These are phyloP conservation scores for Pyrgilauda ruficollis DNA, from an alignment of 2,113 vertebrate species.

Conservation along the genomic window DNA sequence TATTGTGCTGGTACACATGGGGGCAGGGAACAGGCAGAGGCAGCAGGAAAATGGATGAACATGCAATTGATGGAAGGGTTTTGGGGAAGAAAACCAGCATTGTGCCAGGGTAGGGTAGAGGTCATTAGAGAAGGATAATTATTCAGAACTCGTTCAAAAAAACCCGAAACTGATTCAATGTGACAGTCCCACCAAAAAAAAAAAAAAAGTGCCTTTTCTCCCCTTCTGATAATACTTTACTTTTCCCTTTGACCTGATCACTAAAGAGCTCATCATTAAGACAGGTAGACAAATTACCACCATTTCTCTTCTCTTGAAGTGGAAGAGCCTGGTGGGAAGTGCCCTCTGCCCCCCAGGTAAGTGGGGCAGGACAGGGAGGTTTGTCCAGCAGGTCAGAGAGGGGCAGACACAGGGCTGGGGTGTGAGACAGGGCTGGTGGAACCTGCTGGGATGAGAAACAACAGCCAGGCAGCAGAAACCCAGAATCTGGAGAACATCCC, in stretches of 20 bases:
- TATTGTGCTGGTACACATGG: not conserved
- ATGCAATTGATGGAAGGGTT: not conserved
- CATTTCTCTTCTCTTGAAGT: not conserved
- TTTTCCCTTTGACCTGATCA: not conserved
- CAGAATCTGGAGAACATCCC: not conserved
- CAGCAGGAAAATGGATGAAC: not conserved
- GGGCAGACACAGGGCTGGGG: not conserved
- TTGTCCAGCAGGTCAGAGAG: not conserved
- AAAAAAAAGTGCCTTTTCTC: not conserved
- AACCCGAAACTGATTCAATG: not conserved
- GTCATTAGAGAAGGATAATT: not conserved
- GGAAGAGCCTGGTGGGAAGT: not conserved
- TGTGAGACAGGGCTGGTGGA: not conserved
- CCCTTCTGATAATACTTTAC: not conserved
- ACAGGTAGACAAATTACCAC: not conserved
- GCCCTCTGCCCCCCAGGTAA: not conserved
- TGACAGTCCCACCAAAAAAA: not conserved
- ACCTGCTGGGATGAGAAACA: not conserved
- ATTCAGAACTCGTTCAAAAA: not conserved
- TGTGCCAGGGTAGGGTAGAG: not conserved
- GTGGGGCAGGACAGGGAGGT: not conserved
- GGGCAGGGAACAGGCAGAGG: slow-evolving; percentile 4
- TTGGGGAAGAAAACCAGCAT: not conserved
- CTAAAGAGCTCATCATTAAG: not conserved
- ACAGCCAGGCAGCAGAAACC: not conserved